A percentile compares a stretch with the other conserved stretches of the same genome.
phyloP scores from a whole-genome alignment of 2,888 invertebrate genomes.

The Drosophila lacicola region DNA sequence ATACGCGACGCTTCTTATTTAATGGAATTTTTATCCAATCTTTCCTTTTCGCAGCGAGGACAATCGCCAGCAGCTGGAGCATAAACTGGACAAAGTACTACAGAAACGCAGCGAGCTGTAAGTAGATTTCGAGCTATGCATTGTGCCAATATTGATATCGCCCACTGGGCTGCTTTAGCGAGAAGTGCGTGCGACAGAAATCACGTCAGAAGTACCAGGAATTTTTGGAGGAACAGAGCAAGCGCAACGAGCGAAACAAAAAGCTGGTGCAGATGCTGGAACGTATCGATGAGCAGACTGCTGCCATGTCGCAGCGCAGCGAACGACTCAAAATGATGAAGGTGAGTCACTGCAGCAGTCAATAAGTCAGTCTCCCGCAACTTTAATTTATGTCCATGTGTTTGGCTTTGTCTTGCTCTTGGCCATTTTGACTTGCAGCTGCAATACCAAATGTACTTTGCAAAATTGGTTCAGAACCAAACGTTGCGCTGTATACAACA shows the following conservation, averaged over 20 bases:
- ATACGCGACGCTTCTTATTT: not conserved
- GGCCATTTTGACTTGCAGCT: slow-evolving; percentile 61
- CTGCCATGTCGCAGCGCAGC: slow-evolving; percentile 87
- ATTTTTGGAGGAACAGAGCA: slow-evolving; percentile 87
- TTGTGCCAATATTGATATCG: slow-evolving; percentile 5
- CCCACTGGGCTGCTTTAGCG: slow-evolving; percentile 55
- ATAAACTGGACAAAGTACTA: slow-evolving; percentile 86
- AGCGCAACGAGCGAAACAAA: slow-evolving; percentile 87
- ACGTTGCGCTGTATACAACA: slow-evolving; percentile 81
- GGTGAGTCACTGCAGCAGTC: slow-evolving; percentile 80
- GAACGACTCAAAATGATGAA: slow-evolving; percentile 87
- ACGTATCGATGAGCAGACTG: slow-evolving; percentile 87
- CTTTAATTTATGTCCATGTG: slow-evolving; percentile 24
- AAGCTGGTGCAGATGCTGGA: slow-evolving; percentile 87
- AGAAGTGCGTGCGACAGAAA: slow-evolving; percentile 79
- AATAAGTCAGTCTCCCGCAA: slow-evolving; percentile 5
- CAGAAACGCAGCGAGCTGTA: slow-evolving; percentile 86
- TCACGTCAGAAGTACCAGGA: slow-evolving; percentile 83
- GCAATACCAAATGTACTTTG: slow-evolving; percentile 85
- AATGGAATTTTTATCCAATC: not conserved
- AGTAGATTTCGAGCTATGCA: slow-evolving; percentile 67
- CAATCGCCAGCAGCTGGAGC: slow-evolving; percentile 86
- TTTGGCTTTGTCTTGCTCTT: not conserved
- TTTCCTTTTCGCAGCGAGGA: slow-evolving; percentile 84
- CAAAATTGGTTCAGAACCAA: slow-evolving; percentile 83